Conservation (phyloP, 1,140 invertebrate genomes). For the Brachionus koreanus region DNA sequence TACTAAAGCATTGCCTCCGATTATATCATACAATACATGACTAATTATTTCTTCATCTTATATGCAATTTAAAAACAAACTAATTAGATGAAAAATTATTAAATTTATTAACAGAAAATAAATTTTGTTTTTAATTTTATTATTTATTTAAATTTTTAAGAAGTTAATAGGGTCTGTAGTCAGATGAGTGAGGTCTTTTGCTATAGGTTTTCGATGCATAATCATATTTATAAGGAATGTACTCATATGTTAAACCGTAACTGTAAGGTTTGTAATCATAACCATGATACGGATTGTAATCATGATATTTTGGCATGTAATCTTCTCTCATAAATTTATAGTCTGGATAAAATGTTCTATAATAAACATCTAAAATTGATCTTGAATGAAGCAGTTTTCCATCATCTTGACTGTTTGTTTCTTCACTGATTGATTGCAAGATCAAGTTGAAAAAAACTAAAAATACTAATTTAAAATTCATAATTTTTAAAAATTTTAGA, state of each 20-base stretch:
- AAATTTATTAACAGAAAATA: too few species aligned
- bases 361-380: slow-evolving; percentile 15
- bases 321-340: slow-evolving; percentile 17
- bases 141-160: not conserved
- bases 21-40: too few species aligned
- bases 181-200: not conserved
- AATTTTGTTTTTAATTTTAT: not conserved
- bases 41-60: too few species aligned
- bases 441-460: not conserved
- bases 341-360: slow-evolving; percentile 29
- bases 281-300: not conserved
- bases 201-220: not conserved
- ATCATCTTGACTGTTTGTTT: not conserved
- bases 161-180: not conserved
- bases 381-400: not conserved
- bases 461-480: not conserved
- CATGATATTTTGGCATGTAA: not conserved
- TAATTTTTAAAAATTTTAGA: not conserved
- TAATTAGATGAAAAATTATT: too few species aligned
- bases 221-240: slow-evolving; percentile 17
- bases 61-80: too few species aligned
- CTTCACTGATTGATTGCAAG: not conserved
- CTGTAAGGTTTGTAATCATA: not conserved
- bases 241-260: not conserved
- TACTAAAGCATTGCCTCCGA: too few species aligned